phyloP scores from a whole-genome alignment of 2,113 vertebrate species.

The Cebidichthys violaceus region DNA sequence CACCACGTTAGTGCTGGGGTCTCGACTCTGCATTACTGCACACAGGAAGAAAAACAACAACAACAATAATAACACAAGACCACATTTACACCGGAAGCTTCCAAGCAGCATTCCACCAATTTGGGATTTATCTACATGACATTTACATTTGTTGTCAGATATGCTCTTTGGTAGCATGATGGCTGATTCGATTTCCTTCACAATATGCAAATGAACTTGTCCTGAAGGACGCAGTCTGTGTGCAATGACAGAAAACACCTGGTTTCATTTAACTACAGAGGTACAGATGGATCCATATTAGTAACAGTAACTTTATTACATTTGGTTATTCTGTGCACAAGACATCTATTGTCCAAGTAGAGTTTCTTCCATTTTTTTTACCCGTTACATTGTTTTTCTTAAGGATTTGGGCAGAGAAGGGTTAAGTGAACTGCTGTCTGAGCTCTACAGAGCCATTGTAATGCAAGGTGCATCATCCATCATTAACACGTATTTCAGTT shows the following conservation, averaged over 20 bases:
- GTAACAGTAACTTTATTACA: background rate
- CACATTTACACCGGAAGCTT: background rate
- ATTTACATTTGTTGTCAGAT: background rate
- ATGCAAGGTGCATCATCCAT: background rate
- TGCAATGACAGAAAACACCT: background rate
- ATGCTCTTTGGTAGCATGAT: too few species aligned
- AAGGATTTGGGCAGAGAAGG: background rate
- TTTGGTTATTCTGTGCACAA: background rate
- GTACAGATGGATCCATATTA: background rate
- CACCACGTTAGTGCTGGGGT: slow-evolving; percentile 98
- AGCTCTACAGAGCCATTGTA: background rate
- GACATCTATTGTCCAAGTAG: background rate
- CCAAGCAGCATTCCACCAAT: background rate
- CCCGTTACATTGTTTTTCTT: background rate
- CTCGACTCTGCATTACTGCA: slow-evolving; percentile 94
- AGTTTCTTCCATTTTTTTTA: background rate
- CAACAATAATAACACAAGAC: background rate
- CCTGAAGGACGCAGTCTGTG: background rate
- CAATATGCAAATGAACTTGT: background rate
- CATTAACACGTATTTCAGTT: background rate
- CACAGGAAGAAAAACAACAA: slow-evolving; percentile 24
- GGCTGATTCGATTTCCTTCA: background rate
- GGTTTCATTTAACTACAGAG: background rate
- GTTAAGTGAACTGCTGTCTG: background rate
- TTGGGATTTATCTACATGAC: background rate